Evolutionary conservation across 1,140 invertebrate genomes (phyloP).

Genomic region (Melitaea cinxia): DNA sequence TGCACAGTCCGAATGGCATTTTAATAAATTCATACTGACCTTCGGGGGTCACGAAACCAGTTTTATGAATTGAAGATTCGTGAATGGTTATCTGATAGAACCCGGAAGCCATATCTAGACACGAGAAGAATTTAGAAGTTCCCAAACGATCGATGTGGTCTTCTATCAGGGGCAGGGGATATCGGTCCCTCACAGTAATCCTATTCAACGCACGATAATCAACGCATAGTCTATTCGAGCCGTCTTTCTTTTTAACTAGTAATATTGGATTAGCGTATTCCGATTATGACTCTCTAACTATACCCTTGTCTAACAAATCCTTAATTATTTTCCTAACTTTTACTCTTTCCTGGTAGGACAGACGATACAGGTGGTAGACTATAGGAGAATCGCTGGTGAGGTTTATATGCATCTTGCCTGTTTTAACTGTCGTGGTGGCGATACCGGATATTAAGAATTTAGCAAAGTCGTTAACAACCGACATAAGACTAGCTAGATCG

Average conservation of each 20-base stretch:
- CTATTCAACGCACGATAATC: slow-evolving; percentile 1
- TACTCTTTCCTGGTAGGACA: neutral
- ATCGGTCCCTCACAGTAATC: neutral
- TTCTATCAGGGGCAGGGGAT: slow-evolving; percentile 13
- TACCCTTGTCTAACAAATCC: neutral
- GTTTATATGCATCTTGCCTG: neutral
- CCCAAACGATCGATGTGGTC: slow-evolving; percentile 30
- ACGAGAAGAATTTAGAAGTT: slow-evolving; percentile 11
- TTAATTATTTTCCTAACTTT: neutral
- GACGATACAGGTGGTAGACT: neutral
- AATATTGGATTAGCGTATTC: slow-evolving; percentile 1
- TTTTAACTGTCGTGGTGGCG: neutral
- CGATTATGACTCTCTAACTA: neutral
- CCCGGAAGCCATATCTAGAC: slow-evolving; percentile 28
- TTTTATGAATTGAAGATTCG: slow-evolving; percentile 24
- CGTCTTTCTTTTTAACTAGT: slow-evolving; percentile 11
- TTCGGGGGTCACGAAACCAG: slow-evolving; percentile 20
- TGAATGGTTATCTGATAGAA: slow-evolving; percentile 23
- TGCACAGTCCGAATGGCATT: slow-evolving; percentile 20
- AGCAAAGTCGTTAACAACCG: neutral
- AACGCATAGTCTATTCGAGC: neutral
- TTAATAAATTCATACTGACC: slow-evolving; percentile 16
- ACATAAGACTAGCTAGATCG: neutral
- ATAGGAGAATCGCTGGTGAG: neutral
- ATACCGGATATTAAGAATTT: neutral